A percentile compares a stretch with the other conserved stretches of the same genome.
phyloP scores from a whole-genome alignment of 2,113 vertebrate species.

The Clarias magur region DNA sequence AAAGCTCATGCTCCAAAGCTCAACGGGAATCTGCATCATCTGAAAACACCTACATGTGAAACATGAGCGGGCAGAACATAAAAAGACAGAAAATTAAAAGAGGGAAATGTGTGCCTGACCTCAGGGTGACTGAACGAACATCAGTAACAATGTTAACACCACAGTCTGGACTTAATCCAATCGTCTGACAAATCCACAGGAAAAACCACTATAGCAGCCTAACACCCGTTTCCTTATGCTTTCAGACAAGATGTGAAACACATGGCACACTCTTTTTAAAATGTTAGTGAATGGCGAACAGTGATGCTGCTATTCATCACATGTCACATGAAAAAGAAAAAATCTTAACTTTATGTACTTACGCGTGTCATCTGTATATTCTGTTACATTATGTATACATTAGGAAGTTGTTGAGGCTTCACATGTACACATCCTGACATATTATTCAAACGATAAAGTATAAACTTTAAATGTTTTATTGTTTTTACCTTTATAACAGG shows the following conservation, averaged over 20 bases:
- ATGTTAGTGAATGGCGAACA: neutral
- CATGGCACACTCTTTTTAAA: neutral
- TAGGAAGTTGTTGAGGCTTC: too few species aligned
- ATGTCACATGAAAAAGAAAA: neutral
- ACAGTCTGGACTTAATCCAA: neutral
- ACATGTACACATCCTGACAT: too few species aligned
- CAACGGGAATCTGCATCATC: neutral
- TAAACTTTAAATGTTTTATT: too few species aligned
- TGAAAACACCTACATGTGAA: neutral
- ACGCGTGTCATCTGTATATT: too few species aligned
- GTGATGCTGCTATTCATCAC: neutral
- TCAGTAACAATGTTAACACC: neutral
- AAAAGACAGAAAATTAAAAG: neutral
- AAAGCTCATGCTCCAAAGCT: too few species aligned
- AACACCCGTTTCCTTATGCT: neutral
- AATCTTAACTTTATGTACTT: neutral
- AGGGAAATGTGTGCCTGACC: neutral
- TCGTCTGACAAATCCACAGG: neutral
- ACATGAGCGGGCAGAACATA: neutral
- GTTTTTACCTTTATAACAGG: too few species aligned
- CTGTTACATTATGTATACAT: too few species aligned
- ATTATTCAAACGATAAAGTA: too few species aligned
- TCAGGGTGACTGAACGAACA: neutral
- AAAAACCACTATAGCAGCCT: neutral
- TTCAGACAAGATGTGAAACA: neutral